A percentile compares a stretch with the other conserved stretches of the same genome.
These are phyloP conservation scores for Drosophila cyrtoloma DNA, from an alignment of 2,888 invertebrate species.

Conservation along the genomic window DNA sequence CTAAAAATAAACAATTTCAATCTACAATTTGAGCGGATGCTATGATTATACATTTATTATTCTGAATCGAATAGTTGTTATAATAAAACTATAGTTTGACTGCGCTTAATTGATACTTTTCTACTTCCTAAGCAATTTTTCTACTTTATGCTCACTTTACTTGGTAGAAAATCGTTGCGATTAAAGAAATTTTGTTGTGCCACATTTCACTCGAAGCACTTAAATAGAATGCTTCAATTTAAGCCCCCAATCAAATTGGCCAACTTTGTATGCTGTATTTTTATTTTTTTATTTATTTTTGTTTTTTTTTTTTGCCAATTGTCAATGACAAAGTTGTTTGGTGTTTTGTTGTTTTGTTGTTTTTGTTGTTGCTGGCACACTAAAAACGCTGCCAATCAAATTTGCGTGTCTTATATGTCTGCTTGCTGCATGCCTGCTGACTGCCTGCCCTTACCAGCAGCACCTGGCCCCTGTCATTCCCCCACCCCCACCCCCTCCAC, in stretches of 20 bases:
- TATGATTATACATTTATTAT: background rate
- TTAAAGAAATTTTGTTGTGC: background rate
- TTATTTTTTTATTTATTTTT: background rate
- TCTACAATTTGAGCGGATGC: background rate
- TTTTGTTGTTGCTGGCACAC: slow-evolving; percentile 28
- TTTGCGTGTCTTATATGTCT: slow-evolving; percentile 38
- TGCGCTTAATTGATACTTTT: background rate
- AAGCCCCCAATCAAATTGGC: slow-evolving; percentile 32
- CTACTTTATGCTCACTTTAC: background rate
- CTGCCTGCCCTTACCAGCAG: background rate
- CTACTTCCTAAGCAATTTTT: background rate
- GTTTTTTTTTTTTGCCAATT: slow-evolving; percentile 29
- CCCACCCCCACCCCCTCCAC: background rate
- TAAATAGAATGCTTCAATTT: slow-evolving; percentile 27
- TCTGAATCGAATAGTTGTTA: background rate
- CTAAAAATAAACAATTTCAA: background rate
- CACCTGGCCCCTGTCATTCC: background rate
- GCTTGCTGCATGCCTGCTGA: background rate
- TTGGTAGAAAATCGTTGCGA: background rate
- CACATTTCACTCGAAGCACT: background rate
- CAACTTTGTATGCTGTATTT: slow-evolving; percentile 14
- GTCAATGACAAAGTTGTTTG: slow-evolving; percentile 49
- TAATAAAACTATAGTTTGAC: background rate
- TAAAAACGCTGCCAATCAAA: slow-evolving; percentile 53
- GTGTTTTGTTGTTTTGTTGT: slow-evolving; percentile 3